phyloP scores from a whole-genome alignment of 2,113 vertebrate genomes.

The Sprattus sprattus region DNA sequence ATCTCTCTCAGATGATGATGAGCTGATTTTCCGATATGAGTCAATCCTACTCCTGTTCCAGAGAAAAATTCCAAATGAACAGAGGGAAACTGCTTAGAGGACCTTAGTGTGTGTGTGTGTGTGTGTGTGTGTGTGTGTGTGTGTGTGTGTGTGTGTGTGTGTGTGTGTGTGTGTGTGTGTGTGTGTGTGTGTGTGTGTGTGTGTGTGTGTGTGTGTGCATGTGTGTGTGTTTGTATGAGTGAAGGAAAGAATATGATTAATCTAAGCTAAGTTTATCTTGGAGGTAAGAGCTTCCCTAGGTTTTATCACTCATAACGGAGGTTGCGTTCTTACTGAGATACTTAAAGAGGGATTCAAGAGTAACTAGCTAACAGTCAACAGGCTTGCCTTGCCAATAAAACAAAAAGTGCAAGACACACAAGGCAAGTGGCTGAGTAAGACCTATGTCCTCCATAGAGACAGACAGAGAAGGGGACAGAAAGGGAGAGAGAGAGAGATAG shows the following conservation, averaged over 20 bases:
- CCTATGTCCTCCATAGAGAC: neutral
- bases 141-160: neutral
- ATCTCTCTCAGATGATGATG: neutral
- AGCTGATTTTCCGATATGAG: constrained; percentile 16
- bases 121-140: neutral
- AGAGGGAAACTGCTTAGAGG: neutral
- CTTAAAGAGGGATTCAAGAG: neutral
- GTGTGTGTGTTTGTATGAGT: neutral
- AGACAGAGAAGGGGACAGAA: neutral
- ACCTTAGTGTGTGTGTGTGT: neutral
- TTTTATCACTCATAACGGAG: neutral
- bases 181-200: neutral
- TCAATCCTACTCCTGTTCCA: constrained; percentile 7
- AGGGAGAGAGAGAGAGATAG: neutral
- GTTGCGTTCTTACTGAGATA: neutral
- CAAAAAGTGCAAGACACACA: no score
- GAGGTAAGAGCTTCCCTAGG: neutral
- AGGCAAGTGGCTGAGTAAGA: neutral
- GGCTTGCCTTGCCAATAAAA: neutral
- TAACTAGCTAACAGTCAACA: neutral
- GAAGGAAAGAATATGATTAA: neutral
- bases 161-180: neutral
- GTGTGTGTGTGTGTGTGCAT: neutral
- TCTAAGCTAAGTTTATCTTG: neutral
- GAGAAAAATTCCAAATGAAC: neutral